Conservation (phyloP, 1,140 invertebrate species). For the Monochamus saltuarius region DNA sequence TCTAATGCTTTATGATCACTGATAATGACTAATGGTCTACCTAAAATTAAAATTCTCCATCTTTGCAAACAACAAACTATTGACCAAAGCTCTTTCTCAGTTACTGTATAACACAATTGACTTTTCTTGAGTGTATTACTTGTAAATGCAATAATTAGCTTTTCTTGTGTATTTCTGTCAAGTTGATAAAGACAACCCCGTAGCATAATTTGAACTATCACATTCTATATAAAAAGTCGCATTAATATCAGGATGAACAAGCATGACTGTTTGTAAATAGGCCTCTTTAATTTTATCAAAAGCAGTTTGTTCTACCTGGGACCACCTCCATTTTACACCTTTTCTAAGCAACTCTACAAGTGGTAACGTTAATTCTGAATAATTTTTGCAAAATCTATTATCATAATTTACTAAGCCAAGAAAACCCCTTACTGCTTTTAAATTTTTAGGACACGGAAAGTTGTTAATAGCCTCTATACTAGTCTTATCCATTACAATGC, state of each 20-base stretch:
- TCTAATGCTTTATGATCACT: too few relatives aligned
- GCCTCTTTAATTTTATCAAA: conserved; percentile 3
- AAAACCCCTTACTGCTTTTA: background rate
- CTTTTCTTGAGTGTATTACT: too few relatives aligned
- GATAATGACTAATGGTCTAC: too few relatives aligned
- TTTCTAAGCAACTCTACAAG: background rate
- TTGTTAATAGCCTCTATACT: background rate
- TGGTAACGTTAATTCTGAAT: background rate
- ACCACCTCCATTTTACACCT: background rate
- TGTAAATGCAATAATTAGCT: background rate
- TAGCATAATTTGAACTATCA: conserved; percentile 9
- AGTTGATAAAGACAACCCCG: conserved; percentile 1
- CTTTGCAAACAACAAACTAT: too few relatives aligned
- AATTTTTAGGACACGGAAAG: background rate
- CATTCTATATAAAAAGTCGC: conserved; percentile 8
- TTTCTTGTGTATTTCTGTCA: background rate
- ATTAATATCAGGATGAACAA: background rate
- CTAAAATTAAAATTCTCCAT: too few relatives aligned
- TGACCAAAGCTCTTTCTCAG: too few relatives aligned
- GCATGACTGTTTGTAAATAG: conserved; percentile 1
- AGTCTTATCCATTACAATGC: background rate
- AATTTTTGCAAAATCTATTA: background rate
- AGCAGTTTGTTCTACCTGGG: background rate
- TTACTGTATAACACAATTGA: too few relatives aligned
- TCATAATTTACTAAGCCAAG: background rate